Evolutionary conservation across 2,888 invertebrate genomes (phyloP), one percentile per base, ranked within the genome.

Genomic region (Tipula helvola): DNA sequence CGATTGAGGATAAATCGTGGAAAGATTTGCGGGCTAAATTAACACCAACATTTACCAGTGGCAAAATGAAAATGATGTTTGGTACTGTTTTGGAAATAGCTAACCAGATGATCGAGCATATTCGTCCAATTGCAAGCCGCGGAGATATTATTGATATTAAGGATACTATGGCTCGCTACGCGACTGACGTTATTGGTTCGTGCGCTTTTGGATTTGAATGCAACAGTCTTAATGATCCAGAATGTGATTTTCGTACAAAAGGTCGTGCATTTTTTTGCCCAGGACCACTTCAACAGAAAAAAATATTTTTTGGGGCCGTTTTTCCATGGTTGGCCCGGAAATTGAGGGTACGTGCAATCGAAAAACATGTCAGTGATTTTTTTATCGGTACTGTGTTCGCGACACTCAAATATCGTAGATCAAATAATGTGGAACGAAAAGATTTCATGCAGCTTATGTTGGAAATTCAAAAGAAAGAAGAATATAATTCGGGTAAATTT

Each of bases 141-240:
- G 88, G 89, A 47, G 88, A 89, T 5, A 86, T 91, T 8, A 2
- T 39, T 39, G 92, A 92, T 86, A 88, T 91, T 5, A 90, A 90
- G 88, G 90, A 91, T 39, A 87, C 90, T 5, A 89, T 90, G 16
- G 90, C 90, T 0, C 89, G 90, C n/a, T 92, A 90, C 87, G 91
- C 91, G 2, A 91, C 91, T 16, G 92, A 92, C 88, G 90, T 92
- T 28, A 28, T 28, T 28, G 28, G 28, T 28, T 28, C 28, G 28
- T 28, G 28, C 28, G 28, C 28, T 28, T 28, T 28, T 28, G 28
- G 28, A 1, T 1, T 28, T 28, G 28, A 28, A 28, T 28, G 28
- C 28, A 28, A 28, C 28, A 28, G 28, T 28, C 28, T 28, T 86
- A 89, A 88, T 36, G 88, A 90, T 87, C 89, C 89, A 2, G 88